phyloP scores from a whole-genome alignment of 1,140 invertebrate genomes.

The fruit fly (Drosophila melanogaster) region Release_6_plus_ISO1_MT NT_033777.3:25071501-25072000 shows the following conservation, averaged over 20 bases:
- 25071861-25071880: conserved; percentile 90
- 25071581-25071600: conserved; percentile 85
- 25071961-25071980: conserved; percentile 91
- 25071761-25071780: conserved; percentile 89
- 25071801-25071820: conserved; percentile 94
- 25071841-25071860: conserved; percentile 94
- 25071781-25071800: conserved; percentile 90
- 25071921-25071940: conserved; percentile 92
- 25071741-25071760: conserved; percentile 90
- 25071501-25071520: conserved; percentile 44
- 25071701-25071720: background rate
- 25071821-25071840: conserved; percentile 93
- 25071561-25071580: conserved; percentile 88
- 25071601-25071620: conserved; percentile 85
- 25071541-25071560: conserved; percentile 85
- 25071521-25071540: conserved; percentile 31
- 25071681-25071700: too few species aligned
- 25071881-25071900: conserved; percentile 89
- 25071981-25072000: conserved; percentile 91
- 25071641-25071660: conserved; percentile 79
- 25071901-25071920: conserved; percentile 91
- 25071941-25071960: conserved; percentile 91
- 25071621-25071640: conserved; percentile 85
- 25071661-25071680: conserved; percentile 87
- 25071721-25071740: conserved; percentile 85